These are phyloP conservation scores for Leucozona laternaria DNA, from an alignment of 2,888 invertebrate genomes.

Conservation along the genomic window DNA sequence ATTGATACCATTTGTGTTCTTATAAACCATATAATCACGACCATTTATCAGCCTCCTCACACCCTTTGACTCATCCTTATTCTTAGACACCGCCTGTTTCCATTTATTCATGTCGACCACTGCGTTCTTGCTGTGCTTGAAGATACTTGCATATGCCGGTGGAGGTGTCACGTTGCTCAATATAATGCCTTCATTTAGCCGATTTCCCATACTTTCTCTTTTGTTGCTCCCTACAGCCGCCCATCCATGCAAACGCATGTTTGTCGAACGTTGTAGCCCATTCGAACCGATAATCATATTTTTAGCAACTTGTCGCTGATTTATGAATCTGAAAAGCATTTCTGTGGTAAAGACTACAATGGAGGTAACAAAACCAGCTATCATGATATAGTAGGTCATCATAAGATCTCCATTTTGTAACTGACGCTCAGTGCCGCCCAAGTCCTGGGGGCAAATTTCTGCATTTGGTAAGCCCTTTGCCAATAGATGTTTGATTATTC, in stretches of 20 bases:
- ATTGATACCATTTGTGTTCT: conserved; percentile 86
- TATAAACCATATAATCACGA: conserved; percentile 89
- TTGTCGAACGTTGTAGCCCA: conserved; percentile 27
- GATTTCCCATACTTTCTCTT: conserved; percentile 79
- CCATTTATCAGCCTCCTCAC: conserved; percentile 88
- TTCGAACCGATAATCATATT: conserved; percentile 49
- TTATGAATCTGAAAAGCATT: conserved; percentile 83
- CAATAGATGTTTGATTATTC: conserved; percentile 89
- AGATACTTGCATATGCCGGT: conserved; percentile 87
- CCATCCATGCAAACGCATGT: conserved; percentile 50
- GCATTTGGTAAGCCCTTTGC: conserved; percentile 88
- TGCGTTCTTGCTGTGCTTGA: conserved; percentile 74
- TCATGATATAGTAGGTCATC: conserved; percentile 92
- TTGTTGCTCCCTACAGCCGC: conserved; percentile 78
- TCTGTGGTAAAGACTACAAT: conserved; percentile 88
- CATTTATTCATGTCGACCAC: conserved; percentile 52
- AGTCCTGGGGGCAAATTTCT: conserved; percentile 91
- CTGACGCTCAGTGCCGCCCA: conserved; percentile 91
- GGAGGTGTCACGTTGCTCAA: conserved; percentile 84
- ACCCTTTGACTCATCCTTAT: conserved; percentile 78
- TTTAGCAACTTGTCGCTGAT: conserved; percentile 77
- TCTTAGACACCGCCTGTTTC: conserved; percentile 52
- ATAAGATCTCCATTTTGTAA: conserved; percentile 90
- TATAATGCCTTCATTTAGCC: conserved; percentile 79
- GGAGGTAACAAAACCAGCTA: conserved; percentile 88